These are phyloP conservation scores for Zosterops pallidus DNA, from an alignment of 2,113 vertebrate species.

Conservation along the genomic window DNA sequence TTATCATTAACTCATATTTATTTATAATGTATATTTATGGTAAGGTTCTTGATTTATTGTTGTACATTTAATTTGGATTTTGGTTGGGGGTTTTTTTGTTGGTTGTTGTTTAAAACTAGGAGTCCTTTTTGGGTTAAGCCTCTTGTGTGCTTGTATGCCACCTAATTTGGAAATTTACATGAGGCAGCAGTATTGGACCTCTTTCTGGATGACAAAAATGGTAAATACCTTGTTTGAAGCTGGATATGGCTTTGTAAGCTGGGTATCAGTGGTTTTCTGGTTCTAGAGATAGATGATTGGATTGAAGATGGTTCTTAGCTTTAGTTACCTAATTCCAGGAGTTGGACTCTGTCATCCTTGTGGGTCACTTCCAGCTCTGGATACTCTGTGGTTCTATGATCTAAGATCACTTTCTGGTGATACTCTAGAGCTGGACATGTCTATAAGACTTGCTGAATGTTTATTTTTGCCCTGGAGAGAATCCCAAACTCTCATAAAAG, in stretches of 20 bases:
- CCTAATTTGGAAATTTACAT: not conserved
- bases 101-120: not conserved
- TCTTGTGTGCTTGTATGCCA: not conserved
- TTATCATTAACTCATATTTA: not conserved
- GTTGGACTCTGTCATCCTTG: not conserved
- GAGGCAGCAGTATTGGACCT: not conserved
- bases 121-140: not conserved
- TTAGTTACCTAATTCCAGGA: not conserved
- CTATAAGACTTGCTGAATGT: not conserved
- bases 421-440: not conserved
- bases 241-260: not conserved
- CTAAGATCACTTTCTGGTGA: not conserved
- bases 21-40: not conserved
- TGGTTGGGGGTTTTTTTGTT: not conserved
- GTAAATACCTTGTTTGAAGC: not conserved
- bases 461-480: not conserved
- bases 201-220: not conserved
- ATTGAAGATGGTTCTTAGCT: not conserved
- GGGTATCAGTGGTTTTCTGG: not conserved
- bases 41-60: not conserved
- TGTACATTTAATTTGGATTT: not conserved
- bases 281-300: not conserved
- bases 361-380: not conserved
- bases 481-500: not conserved
- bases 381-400: not conserved